Percentiles rank a stretch among this genome's conserved stretches.
Conservation (phyloP, 2,797 vertebrate genomes). For the Takifugu rubripes region DNA sequence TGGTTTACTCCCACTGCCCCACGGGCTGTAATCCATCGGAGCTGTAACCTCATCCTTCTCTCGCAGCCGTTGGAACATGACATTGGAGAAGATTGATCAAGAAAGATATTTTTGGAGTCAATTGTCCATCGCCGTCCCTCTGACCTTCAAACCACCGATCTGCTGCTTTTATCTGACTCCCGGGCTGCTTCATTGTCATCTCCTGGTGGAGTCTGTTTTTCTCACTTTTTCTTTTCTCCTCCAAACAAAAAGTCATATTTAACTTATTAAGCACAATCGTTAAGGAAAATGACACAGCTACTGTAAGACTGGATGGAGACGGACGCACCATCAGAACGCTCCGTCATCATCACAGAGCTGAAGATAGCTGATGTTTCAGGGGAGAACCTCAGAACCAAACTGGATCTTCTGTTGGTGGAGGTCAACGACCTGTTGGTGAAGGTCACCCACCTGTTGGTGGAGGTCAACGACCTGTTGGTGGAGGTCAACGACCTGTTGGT, state of each 20-base stretch:
- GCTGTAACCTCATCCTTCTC: slow-evolving; percentile 68
- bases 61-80: slow-evolving; percentile 56
- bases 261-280: neutral
- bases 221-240: too few relatives aligned
- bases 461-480: too few relatives aligned
- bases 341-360: too few relatives aligned
- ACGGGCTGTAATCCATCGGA: slow-evolving; percentile 66
- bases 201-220: slow-evolving; percentile 9
- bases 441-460: too few relatives aligned
- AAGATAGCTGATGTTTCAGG: neutral
- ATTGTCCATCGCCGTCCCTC: slow-evolving; percentile 34
- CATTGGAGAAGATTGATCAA: slow-evolving; percentile 74
- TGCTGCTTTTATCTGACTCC: slow-evolving; percentile 18
- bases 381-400: slow-evolving; percentile 69
- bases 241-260: too few relatives aligned
- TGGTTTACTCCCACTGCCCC: slow-evolving; percentile 44
- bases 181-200: neutral
- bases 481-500: too few relatives aligned
- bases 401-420: slow-evolving; percentile 47
- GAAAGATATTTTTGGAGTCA: slow-evolving; percentile 65
- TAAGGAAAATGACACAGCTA: too few relatives aligned
- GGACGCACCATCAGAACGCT: too few relatives aligned
- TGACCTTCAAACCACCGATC: slow-evolving; percentile 56
- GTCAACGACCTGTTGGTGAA: too few relatives aligned
- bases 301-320: too few relatives aligned